Percentiles rank a stretch among this genome's conserved stretches.
Conservation (phyloP, 35 echinoderm and acorn worm genomes). For the Heliocidaris tuberculata region DNA sequence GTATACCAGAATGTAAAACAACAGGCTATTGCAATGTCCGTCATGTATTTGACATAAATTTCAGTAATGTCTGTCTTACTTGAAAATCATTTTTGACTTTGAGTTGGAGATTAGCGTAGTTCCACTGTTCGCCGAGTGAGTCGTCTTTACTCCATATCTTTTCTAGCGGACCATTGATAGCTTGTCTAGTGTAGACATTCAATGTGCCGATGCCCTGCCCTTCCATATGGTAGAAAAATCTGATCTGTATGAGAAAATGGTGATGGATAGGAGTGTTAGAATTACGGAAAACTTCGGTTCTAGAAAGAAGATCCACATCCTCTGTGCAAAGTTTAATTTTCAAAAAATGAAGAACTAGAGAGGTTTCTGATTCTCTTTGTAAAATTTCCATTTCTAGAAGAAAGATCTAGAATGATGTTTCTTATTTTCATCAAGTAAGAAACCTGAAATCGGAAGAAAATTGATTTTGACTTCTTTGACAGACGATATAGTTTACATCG, state of each 20-base stretch:
- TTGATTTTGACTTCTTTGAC: too few species aligned
- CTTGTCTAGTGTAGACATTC: slow-evolving; percentile 74
- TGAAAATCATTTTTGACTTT: neutral
- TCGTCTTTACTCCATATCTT: slow-evolving; percentile 42
- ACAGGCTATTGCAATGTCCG: too few species aligned
- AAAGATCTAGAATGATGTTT: too few species aligned
- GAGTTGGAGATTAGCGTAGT: neutral
- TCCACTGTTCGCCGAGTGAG: slow-evolving; percentile 62
- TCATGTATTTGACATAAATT: too few species aligned
- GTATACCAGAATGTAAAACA: too few species aligned
- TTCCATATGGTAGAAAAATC: slow-evolving; percentile 83
- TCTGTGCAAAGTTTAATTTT: neutral
- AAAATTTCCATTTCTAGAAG: neutral
- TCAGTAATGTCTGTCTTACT: neutral
- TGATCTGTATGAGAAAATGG: slow-evolving; percentile 47
- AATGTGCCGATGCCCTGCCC: slow-evolving; percentile 68
- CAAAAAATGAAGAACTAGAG: neutral
- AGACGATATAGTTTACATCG: too few species aligned
- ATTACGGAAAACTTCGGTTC: too few species aligned
- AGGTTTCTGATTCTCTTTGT: neutral
- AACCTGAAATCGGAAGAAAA: too few species aligned
- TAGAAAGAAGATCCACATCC: too few species aligned
- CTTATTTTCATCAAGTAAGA: too few species aligned
- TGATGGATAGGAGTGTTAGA: too few species aligned
- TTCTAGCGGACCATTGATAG: slow-evolving; percentile 66